Base-by-base conservation (phyloP, 2,888 invertebrate species). In the Caenorhabditis doughertyi region DNA sequence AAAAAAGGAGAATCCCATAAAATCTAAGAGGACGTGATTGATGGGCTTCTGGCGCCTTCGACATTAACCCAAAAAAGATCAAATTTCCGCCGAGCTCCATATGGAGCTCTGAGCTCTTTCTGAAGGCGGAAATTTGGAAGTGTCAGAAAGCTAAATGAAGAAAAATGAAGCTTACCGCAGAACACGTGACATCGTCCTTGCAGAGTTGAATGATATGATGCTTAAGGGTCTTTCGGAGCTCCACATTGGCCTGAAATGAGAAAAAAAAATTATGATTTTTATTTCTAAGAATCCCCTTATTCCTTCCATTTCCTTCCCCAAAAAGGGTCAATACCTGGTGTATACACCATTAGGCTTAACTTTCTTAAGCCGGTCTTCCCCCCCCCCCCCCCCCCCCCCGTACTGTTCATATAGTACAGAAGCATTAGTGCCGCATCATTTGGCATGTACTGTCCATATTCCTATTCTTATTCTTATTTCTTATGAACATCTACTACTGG, bases 181-280 rank as follows among this genome's bases (percentile, higher is more conserved):
- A 86, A 77, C 90, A 90, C 21, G 87, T 84, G 18, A 39, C 72
- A 73, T 91, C 91, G 29, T 89, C 88, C 47, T 88, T 87, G 85
- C 91, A 91, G 53, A 91, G 80, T 58, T 84, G 87, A 56, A 90
- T 84, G 56, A 89, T 90, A 39, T 90, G 89, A 64, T 91, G 91
- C 73, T 87, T 89, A 58, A 91, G 81, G 32, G 88, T 84, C 29
- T 89, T 84, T 27, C 87, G 84, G 25, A 87, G 79, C 21, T 91
- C 88, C 51, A 82, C 4, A 49, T 90, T 84, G n/a, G 86, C 84
- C 90, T 90, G 85, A 79, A 90, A 89, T 39, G 21, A 55, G 27
- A 11, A 11, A 42, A 5, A n/a, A 3, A 18, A 7, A 3, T 3
- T 3, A 11, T 35, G 4, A 23, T 53, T 53, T 53, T 25, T 25